phyloP scores from a whole-genome alignment of 2,113 vertebrate genomes.

The Brachirus orientalis region DNA sequence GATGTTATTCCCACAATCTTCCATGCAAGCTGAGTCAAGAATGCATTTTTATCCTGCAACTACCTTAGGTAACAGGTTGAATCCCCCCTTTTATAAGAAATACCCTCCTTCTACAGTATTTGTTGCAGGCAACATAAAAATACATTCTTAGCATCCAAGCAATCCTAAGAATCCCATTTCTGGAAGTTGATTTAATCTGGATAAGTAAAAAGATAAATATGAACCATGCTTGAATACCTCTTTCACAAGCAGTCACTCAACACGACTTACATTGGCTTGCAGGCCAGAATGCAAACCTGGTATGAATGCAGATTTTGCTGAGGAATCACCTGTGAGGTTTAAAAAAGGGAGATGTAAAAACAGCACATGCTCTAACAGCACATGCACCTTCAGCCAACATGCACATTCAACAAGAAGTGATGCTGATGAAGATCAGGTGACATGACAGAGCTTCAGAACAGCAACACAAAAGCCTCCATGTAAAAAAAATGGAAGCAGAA shows the following conservation, averaged over 20 bases:
- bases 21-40: slow-evolving; percentile 63
- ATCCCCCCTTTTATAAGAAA: background rate
- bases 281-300: slow-evolving; percentile 72
- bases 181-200: slow-evolving; percentile 11
- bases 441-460: no score
- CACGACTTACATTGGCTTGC: slow-evolving; percentile 78
- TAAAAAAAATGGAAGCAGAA: no score
- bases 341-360: background rate
- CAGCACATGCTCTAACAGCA: no score
- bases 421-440: no score
- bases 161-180: slow-evolving; percentile 10
- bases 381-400: no score
- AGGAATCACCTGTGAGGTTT: slow-evolving; percentile 51
- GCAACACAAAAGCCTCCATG: no score
- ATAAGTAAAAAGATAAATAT: slow-evolving; percentile 23
- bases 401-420: no score
- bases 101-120: background rate
- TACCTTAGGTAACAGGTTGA: background rate
- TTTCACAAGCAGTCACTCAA: slow-evolving; percentile 81
- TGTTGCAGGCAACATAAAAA: slow-evolving; percentile 55
- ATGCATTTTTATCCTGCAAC: slow-evolving; percentile 59
- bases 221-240: slow-evolving; percentile 75
- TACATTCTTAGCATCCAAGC: slow-evolving; percentile 34
- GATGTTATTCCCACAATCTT: slow-evolving; percentile 40
- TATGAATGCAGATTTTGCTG: slow-evolving; percentile 31